phyloP scores from a whole-genome alignment of 2,888 invertebrate species.

The Oscheius myriophilus region DNA sequence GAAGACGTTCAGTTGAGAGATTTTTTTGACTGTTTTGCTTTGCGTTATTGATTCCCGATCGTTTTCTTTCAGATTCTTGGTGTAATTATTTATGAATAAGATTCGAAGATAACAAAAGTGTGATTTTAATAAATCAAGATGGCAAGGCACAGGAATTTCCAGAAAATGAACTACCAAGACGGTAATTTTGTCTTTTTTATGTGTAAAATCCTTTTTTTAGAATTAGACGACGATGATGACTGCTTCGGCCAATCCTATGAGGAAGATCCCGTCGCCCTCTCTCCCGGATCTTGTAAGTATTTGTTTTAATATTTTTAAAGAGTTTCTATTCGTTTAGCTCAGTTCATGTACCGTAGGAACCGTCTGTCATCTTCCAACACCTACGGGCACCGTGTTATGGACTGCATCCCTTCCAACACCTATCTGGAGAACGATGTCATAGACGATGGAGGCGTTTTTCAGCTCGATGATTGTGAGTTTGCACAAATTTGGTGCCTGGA shows the following conservation, averaged over 20 bases:
- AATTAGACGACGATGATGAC: slow-evolving; percentile 59
- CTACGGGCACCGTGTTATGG: slow-evolving; percentile 19
- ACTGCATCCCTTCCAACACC: slow-evolving; percentile 31
- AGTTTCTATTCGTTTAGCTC: slow-evolving; percentile 46
- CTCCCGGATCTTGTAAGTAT: slow-evolving; percentile 39
- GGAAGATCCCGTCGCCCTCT: slow-evolving; percentile 57
- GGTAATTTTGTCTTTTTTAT: slow-evolving; percentile 37
- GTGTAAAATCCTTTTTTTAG: slow-evolving; percentile 31
- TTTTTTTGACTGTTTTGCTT: no score
- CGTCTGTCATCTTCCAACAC: slow-evolving; percentile 46
- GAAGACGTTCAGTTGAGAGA: no score
- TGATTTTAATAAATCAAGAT: slow-evolving; percentile 33
- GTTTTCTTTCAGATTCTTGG: no score
- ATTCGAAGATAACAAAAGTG: no score
- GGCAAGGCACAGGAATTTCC: slow-evolving; percentile 61
- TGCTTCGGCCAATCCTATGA: slow-evolving; percentile 55
- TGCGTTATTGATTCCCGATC: no score
- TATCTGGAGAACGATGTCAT: slow-evolving; percentile 18
- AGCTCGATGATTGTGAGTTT: slow-evolving; percentile 50
- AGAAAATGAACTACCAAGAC: slow-evolving; percentile 62
- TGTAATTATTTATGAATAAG: no score
- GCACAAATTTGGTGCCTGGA: not conserved
- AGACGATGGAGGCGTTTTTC: slow-evolving; percentile 38
- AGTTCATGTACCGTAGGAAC: slow-evolving; percentile 52
- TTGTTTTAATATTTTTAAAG: slow-evolving; percentile 6